phyloP scores from a whole-genome alignment of 2,797 vertebrate genomes.

The Pseudochirops corinnae region DNA sequence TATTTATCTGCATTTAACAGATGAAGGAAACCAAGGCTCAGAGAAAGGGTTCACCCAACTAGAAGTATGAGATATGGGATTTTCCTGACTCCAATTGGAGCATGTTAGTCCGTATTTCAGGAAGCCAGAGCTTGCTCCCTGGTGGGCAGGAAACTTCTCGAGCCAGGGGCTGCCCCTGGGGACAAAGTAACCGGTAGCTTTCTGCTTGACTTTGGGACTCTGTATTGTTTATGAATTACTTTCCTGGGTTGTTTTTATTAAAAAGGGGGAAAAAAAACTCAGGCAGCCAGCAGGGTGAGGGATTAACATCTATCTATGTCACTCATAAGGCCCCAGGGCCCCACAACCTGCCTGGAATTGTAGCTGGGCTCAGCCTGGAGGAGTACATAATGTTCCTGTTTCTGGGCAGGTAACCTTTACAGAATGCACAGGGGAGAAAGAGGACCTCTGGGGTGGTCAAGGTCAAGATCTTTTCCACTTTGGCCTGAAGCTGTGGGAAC shows the following conservation, averaged over 20 bases:
- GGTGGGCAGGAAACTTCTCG: background rate
- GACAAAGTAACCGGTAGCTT: slow-evolving; percentile 3
- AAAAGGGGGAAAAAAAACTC: background rate
- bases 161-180: slow-evolving; percentile 15
- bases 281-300: background rate
- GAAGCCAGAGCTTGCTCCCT: background rate
- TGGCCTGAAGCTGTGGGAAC: background rate
- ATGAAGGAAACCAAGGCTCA: background rate
- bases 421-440: slow-evolving; percentile 31
- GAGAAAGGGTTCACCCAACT: background rate
- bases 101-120: background rate
- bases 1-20: background rate
- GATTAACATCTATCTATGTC: slow-evolving; percentile 54
- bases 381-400: rapidly evolving
- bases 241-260: slow-evolving; percentile 31
- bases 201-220: slow-evolving; percentile 30
- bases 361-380: slow-evolving; percentile 6
- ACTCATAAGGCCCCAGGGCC: slow-evolving; percentile 44
- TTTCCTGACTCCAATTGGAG: background rate
- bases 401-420: background rate
- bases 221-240: slow-evolving; percentile 49
- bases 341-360: slow-evolving; percentile 57
- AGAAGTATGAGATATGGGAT: background rate
- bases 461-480: background rate
- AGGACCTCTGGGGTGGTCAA: slow-evolving; percentile 2